Evolutionary conservation across 2,888 invertebrate genomes (phyloP).

Genomic region (Sarcophaga variegata): DNA sequence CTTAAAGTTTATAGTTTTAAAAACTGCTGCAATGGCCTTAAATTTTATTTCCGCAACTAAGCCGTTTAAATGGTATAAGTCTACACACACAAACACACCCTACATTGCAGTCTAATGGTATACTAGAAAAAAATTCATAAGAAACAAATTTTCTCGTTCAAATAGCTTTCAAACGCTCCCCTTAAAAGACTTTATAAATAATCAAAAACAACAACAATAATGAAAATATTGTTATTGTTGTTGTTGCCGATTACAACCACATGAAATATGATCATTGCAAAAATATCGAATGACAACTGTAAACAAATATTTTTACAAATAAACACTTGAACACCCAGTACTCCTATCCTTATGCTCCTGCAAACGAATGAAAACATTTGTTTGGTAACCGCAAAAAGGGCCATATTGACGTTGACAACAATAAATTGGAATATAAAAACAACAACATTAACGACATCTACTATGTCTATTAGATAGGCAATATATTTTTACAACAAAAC

Average conservation of each 20-base stretch:
- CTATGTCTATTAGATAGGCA: neutral
- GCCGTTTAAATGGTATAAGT: neutral
- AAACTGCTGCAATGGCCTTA: no score
- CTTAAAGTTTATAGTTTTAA: no score
- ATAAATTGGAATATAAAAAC: conserved; percentile 55
- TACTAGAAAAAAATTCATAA: no score
- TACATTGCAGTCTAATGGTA: conserved; percentile 18
- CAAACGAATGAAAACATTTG: conserved; percentile 48
- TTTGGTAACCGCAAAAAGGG: conserved; percentile 46
- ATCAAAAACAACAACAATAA: neutral
- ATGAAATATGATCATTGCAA: conserved; percentile 64
- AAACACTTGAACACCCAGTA: neutral
- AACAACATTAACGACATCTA: neutral
- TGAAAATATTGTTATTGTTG: no score
- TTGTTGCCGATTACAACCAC: conserved; percentile 24
- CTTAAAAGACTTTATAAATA: neutral
- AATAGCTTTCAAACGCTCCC: neutral
- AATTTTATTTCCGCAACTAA: neutral
- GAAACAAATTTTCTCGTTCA: no score
- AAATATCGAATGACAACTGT: conserved; percentile 15
- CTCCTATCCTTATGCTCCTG: conserved; percentile 51
- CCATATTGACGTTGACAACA: neutral
- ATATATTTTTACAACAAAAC: neutral
- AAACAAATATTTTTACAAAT: conserved; percentile 14
- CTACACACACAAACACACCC: neutral